These are phyloP conservation scores for Myopa testacea DNA, from an alignment of 2,888 invertebrate genomes.

Conservation along the genomic window DNA sequence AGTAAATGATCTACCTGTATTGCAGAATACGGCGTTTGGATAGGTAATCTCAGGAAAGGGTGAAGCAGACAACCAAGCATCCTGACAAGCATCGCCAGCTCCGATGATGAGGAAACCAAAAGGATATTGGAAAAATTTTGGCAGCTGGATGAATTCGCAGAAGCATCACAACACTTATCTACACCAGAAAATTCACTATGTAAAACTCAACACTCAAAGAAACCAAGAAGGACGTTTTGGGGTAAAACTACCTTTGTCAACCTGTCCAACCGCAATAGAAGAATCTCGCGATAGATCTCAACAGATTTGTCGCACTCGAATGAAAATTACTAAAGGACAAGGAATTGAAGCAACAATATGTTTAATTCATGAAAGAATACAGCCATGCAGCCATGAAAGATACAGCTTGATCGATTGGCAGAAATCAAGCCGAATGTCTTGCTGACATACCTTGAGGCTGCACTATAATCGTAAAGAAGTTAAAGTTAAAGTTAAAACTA, in stretches of 20 bases:
- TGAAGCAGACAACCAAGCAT: no score
- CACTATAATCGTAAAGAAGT: no score
- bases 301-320: not conserved
- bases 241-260: not conserved
- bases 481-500: no score
- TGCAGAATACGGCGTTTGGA: no score
- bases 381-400: no score
- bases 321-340: not conserved
- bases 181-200: conserved; percentile 8
- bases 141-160: not conserved
- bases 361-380: conserved; percentile 6
- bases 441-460: no score
- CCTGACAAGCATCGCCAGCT: no score
- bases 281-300: not conserved
- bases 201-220: not conserved
- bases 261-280: not conserved
- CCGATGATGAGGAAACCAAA: no score
- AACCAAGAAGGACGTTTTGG: not conserved
- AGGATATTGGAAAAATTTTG: no score
- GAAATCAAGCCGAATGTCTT: no score
- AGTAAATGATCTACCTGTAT: no score
- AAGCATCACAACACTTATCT: not conserved
- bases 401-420: not conserved
- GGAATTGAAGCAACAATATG: not conserved
- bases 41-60: no score